Evolutionary conservation across 2,888 invertebrate genomes (phyloP), one percentile per base, ranked within the genome.

Genomic region (Ashinkailepas kermadecensis): DNA sequence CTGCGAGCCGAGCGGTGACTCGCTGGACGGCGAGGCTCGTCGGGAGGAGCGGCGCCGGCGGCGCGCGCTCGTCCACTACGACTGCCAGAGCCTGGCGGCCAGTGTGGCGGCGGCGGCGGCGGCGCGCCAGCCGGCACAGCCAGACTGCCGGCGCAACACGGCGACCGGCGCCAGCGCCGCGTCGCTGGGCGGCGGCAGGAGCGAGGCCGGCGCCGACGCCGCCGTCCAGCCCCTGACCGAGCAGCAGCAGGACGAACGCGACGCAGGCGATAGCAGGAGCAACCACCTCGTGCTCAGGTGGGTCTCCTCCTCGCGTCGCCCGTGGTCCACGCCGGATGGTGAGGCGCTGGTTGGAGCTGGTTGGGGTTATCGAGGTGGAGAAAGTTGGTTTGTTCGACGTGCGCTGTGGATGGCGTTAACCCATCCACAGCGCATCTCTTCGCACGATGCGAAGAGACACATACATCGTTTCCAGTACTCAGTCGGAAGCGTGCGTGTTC

Each of bases 1-100:
- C 54, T 10, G 56, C 74, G 74, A 9, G 12, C n/a, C n/a, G 57
- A 13, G 56, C n/a, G 78, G 58, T 23, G 67, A 89, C 89, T 25
- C 89, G 90, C 54, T 67, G 56, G 83, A 83, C 74, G 64, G 65
- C 81, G 84, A 82, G 57, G 83, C 84, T 64, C 90, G 93, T 84
- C 88, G 92, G 64, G 92, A 92, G 84, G 94, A 95, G 85, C 89
- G 91, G 81, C 91, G 91, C 83, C 90, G 94, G 85, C 89, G 94
- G 84, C 90, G 94, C 84, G 94, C 94, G 39, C 95, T 96, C 88
- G 94, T 94, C 59, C 96, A 96, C 87, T 95, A 93, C 89, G 96
- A 97, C 87, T 79, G 79, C 8, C 79, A 57, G 58, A 79, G 79
- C 25, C 59, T 79, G 79, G 93, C 94, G 83, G 95, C 95, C 12